Base-by-base conservation (phyloP, 2,888 invertebrate species). In the Cephus pulcher region DNA sequence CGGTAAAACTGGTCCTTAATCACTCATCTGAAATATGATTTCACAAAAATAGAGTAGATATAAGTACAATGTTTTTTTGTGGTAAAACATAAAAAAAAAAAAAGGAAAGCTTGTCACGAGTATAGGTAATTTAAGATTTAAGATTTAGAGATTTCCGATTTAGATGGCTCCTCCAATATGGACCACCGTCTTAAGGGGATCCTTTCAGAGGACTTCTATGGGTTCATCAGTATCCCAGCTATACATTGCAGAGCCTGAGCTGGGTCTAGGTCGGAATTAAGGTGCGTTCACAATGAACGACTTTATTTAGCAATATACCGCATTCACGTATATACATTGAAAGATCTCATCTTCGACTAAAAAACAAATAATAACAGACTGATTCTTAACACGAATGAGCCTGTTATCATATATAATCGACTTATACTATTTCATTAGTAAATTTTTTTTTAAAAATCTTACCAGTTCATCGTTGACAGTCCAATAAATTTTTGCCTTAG, bases 401-500 rank as follows among this genome's bases (percentile, higher is more conserved):
- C 12, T 35, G 0, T 35, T 35, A 35, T 12, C 35, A 35, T 23
- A 56, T 23, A 23, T 23, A 15, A 56, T 56, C 23, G 9, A 2
- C 23, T 23, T 23, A 56, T 3, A 56, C 15, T 6, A 15, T 23
- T 56, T 56, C 3, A 23, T 23, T 6, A 56, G 23, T 56, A 40
- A 12, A 35, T 3, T 12, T 40, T 15, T 37, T 40, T 56, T 0
- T 0, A 75, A 33, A 30, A 33, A 30, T 73, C 86, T 88, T 88
- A 93, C 93, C 90, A 90, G 89, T 87, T 92, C 91, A 74, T 90
- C 92, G 87, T 93, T 93, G 86, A 93, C 91, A 81, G 89, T 90
- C 93, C 93, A 93, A 33, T 91, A 89, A 78, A 93, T 89, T 79
- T 89, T 90, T 23, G 93, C 92, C 34, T 92, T 91, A 3, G 93